These are phyloP conservation scores for Passer domesticus DNA, from an alignment of 2,113 vertebrate genomes.

Conservation along the genomic window DNA sequence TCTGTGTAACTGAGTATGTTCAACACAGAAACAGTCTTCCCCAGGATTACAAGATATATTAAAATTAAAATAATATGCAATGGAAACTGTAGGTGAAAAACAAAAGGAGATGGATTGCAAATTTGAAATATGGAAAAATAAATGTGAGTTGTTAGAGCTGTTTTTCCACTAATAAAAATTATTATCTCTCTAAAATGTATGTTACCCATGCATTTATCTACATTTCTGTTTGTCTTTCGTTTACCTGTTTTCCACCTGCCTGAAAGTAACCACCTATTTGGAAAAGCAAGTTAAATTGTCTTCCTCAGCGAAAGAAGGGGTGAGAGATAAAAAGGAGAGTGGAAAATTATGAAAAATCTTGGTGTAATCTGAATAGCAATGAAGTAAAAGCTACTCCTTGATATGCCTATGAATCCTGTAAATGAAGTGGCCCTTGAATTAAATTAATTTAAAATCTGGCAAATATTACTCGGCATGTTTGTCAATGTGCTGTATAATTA, in stretches of 20 bases:
- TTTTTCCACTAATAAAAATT: slow-evolving; percentile 66
- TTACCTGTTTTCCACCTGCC: slow-evolving; percentile 71
- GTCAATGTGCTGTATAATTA: slow-evolving; percentile 87
- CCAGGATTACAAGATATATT: slow-evolving; percentile 45
- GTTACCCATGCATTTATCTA: slow-evolving; percentile 61
- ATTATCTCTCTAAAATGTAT: slow-evolving; percentile 71
- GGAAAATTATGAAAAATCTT: slow-evolving; percentile 72
- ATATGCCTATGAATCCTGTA: slow-evolving; percentile 79
- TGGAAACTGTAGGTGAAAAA: slow-evolving; percentile 60
- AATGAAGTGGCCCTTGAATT: slow-evolving; percentile 86
- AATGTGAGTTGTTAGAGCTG: slow-evolving; percentile 60
- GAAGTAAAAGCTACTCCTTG: slow-evolving; percentile 75
- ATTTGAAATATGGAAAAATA: slow-evolving; percentile 71
- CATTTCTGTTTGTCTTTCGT: slow-evolving; percentile 74
- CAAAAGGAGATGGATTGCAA: slow-evolving; percentile 69
- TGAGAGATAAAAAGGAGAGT: slow-evolving; percentile 61
- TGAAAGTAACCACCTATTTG: slow-evolving; percentile 73
- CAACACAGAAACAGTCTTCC: slow-evolving; percentile 49
- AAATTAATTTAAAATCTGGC: slow-evolving; percentile 86
- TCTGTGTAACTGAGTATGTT: not conserved
- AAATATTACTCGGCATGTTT: slow-evolving; percentile 84
- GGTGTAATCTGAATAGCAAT: slow-evolving; percentile 75
- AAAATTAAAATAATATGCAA: slow-evolving; percentile 66
- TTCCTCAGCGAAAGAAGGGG: slow-evolving; percentile 54
- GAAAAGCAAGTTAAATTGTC: slow-evolving; percentile 71